Percentiles rank a stretch among this genome's conserved stretches.
Evolutionary conservation across 2,888 invertebrate species (phyloP).

Genomic region (Lymantria monacha): DNA sequence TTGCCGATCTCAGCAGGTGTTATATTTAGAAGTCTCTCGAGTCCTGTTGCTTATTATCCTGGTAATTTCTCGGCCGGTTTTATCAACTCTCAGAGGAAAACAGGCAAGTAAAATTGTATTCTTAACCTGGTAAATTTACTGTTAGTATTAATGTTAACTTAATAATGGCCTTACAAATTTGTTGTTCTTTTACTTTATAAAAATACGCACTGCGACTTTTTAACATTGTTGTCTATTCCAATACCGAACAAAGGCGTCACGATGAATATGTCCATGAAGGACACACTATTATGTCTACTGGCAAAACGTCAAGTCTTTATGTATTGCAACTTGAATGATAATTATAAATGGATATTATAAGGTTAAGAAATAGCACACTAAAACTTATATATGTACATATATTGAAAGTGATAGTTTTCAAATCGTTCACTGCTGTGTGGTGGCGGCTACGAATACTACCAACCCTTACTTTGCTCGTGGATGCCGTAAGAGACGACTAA

Average conservation of each 20-base stretch:
- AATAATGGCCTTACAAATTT: not conserved
- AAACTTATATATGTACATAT: not conserved
- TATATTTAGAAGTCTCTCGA: too few relatives aligned
- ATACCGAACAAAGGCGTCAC: conserved; percentile 15
- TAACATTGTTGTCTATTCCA: conserved; percentile 19
- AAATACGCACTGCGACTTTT: conserved; percentile 52
- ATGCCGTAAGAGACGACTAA: too few relatives aligned
- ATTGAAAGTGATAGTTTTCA: too few relatives aligned
- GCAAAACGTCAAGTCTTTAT: not conserved
- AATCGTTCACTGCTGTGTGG: too few relatives aligned
- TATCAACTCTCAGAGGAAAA: too few relatives aligned
- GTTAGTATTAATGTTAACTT: not conserved
- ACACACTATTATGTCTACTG: conserved; percentile 12
- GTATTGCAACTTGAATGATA: not conserved
- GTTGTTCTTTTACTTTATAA: conserved; percentile 32
- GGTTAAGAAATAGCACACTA: not conserved
- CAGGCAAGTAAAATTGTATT: too few relatives aligned
- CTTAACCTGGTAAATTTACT: too few relatives aligned
- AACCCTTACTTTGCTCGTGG: too few relatives aligned
- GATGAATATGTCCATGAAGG: conserved; percentile 16
- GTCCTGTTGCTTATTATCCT: too few relatives aligned
- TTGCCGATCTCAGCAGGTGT: too few relatives aligned
- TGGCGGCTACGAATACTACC: too few relatives aligned
- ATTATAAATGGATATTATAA: not conserved
- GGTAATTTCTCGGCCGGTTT: too few relatives aligned